A percentile compares a stretch with the other conserved stretches of the same genome.
These are phyloP conservation scores for Temnothorax unifasciatus DNA, from an alignment of 2,888 invertebrate genomes.

Conservation along the genomic window DNA sequence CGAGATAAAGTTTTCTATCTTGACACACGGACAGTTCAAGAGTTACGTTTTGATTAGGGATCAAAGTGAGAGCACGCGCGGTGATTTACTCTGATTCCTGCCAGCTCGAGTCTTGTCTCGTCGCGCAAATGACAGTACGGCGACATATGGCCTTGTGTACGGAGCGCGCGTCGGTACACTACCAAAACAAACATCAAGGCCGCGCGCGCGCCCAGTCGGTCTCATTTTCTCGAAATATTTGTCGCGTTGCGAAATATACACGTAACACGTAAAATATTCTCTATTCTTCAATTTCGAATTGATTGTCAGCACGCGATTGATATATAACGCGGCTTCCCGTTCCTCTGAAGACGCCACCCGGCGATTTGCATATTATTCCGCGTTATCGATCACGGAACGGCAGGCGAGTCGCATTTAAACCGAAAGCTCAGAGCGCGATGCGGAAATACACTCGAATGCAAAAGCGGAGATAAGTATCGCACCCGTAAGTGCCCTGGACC, in stretches of 20 bases:
- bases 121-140: not conserved
- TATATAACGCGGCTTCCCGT: not conserved
- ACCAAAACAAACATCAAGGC: not conserved
- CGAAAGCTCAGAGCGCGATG: not conserved
- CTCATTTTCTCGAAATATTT: not conserved
- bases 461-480: not conserved
- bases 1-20: not conserved
- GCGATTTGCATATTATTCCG: slow-evolving; percentile 14
- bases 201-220: not conserved
- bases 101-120: not conserved
- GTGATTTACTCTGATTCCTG: not conserved
- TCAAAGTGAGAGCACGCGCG: not conserved
- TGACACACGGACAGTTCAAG: not conserved
- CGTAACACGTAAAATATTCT: not conserved
- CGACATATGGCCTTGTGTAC: not conserved
- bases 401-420: not conserved
- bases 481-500: not conserved
- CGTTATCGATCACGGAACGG: not conserved
- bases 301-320: not conserved
- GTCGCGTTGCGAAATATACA: not conserved
- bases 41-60: not conserved
- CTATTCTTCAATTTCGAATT: not conserved
- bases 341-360: not conserved
- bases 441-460: not conserved
- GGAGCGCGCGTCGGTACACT: not conserved